Conservation (phyloP, 2,113 vertebrate genomes). For the Epinephelus fuscoguttatus region DNA sequence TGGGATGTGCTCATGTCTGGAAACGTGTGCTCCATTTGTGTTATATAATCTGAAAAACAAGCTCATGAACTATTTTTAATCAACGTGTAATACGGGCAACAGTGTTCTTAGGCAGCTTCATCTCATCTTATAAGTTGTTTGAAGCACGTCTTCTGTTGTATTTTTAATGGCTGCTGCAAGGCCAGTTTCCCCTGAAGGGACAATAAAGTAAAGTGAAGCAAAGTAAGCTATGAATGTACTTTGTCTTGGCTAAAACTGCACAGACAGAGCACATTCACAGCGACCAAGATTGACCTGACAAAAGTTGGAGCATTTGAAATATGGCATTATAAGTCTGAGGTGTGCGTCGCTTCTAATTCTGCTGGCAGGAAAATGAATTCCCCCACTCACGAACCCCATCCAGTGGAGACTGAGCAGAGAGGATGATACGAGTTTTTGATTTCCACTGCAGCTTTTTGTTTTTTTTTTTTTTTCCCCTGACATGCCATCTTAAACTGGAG, state of each 20-base stretch:
- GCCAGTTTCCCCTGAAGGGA: conserved; percentile 65
- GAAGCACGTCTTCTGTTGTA: conserved; percentile 74
- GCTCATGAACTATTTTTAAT: conserved; percentile 51
- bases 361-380: background rate
- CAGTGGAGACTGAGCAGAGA: conserved; percentile 12
- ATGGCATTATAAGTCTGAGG: background rate
- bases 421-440: background rate
- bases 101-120: conserved; percentile 39
- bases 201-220: conserved; percentile 59
- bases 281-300: background rate
- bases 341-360: background rate
- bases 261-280: too few species aligned
- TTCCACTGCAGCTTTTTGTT: background rate
- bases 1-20: background rate
- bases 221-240: conserved; percentile 39
- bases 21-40: background rate
- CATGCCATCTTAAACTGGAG: conserved; percentile 48
- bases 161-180: conserved; percentile 73
- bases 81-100: conserved; percentile 45
- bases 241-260: background rate
- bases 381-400: conserved; percentile 6
- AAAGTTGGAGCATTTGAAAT: background rate
- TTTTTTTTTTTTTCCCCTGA: background rate
- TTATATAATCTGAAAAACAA: conserved; percentile 2
- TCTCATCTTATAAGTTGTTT: conserved; percentile 67